These are phyloP conservation scores for Varecia variegata DNA, from an alignment of 2,797 vertebrate genomes.

Conservation along the genomic window DNA sequence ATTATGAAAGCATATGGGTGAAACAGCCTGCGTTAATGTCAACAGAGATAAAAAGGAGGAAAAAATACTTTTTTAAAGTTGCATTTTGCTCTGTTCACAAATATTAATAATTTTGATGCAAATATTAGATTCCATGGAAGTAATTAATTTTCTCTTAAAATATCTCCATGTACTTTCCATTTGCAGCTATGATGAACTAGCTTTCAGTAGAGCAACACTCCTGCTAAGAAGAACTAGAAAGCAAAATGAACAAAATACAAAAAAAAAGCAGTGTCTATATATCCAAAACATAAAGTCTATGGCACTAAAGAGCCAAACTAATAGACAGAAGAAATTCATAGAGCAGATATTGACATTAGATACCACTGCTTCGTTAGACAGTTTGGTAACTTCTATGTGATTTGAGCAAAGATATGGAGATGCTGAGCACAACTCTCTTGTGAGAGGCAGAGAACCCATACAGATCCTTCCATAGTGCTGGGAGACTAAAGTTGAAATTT, in stretches of 20 bases:
- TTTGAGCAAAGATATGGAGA: neutral
- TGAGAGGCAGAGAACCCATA: neutral
- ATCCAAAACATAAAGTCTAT: neutral
- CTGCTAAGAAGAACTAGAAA: neutral
- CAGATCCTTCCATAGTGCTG: neutral
- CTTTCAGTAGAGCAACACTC: neutral
- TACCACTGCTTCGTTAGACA: neutral
- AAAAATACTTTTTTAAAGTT: slow-evolving; percentile 40
- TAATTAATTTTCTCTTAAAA: slow-evolving; percentile 47
- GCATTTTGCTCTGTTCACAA: neutral
- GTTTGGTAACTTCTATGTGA: neutral
- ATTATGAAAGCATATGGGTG: neutral
- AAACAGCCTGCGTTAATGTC: neutral
- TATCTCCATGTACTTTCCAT: neutral
- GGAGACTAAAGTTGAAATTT: neutral
- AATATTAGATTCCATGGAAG: neutral
- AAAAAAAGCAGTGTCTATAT: neutral
- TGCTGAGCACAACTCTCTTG: neutral
- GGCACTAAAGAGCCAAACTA: neutral
- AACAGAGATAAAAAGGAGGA: neutral
- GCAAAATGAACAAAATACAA: neutral
- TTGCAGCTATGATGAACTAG: neutral
- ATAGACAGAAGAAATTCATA: neutral
- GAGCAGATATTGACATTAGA: neutral
- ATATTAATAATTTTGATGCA: neutral